phyloP scores from a whole-genome alignment of 2,113 vertebrate species.

The Caranx ignobilis region DNA sequence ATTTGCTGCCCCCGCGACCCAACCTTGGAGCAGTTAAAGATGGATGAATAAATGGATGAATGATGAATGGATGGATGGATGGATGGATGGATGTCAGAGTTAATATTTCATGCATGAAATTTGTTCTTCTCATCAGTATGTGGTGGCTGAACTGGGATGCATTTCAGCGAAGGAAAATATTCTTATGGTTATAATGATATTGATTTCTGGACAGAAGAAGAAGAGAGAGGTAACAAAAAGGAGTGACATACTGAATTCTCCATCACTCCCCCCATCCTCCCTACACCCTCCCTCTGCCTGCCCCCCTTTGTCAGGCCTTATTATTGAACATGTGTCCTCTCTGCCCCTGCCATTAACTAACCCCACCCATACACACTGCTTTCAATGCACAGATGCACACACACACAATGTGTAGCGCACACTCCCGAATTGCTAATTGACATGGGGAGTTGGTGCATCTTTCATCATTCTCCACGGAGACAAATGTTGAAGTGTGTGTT shows the following conservation, averaged over 20 bases:
- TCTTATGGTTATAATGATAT: slow-evolving; percentile 30
- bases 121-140: not conserved
- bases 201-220: slow-evolving; percentile 47
- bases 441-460: slow-evolving; percentile 53
- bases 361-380: slow-evolving; percentile 59
- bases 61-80: too few relatives aligned
- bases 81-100: too few relatives aligned
- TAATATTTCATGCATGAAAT: not conserved
- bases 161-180: slow-evolving; percentile 9
- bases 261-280: slow-evolving; percentile 49
- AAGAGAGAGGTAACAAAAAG: slow-evolving; percentile 59
- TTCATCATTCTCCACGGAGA: slow-evolving; percentile 65
- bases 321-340: slow-evolving; percentile 81
- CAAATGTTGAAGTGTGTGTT: slow-evolving; percentile 48
- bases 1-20: too few relatives aligned
- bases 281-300: slow-evolving; percentile 53
- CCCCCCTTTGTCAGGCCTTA: slow-evolving; percentile 74
- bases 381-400: slow-evolving; percentile 55
- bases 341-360: slow-evolving; percentile 72
- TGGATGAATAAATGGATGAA: too few relatives aligned
- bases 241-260: slow-evolving; percentile 41
- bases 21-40: too few relatives aligned
- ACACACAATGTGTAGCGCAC: slow-evolving; percentile 48
- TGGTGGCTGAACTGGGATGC: not conserved
- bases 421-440: slow-evolving; percentile 70